Conservation (phyloP, 2,113 vertebrate genomes). For the Ochotona curzoniae region DNA sequence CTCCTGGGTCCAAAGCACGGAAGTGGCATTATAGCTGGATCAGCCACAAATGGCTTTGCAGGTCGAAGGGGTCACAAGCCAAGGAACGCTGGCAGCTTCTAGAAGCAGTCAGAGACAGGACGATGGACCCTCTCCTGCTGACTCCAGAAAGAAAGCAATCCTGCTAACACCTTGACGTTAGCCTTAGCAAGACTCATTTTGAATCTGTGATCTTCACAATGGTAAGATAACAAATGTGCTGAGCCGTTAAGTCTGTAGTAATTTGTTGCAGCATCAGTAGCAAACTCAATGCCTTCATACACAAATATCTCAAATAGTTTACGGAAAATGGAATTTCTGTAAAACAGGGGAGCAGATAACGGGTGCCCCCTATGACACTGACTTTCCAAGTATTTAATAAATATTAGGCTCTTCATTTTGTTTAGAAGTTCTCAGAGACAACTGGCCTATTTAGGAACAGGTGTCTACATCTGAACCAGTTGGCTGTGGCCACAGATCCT, state of each 20-base stretch:
- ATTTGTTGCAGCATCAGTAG: neutral
- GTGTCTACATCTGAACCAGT: neutral
- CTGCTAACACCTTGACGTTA: neutral
- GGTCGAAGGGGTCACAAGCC: neutral
- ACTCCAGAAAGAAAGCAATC: neutral
- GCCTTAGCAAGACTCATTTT: neutral
- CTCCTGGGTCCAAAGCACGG: neutral
- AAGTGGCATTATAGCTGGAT: neutral
- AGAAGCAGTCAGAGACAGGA: neutral
- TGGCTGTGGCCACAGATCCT: neutral
- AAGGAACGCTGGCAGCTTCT: neutral
- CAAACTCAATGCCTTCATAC: neutral
- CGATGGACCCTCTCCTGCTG: neutral
- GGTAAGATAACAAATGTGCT: neutral
- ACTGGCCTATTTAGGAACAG: neutral
- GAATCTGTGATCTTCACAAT: neutral
- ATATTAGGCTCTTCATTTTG: neutral
- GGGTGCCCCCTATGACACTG: neutral
- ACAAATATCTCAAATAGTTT: neutral
- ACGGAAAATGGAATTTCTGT: neutral
- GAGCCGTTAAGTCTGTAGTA: neutral
- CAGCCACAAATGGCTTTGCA: neutral
- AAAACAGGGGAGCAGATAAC: neutral
- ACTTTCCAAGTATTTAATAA: neutral
- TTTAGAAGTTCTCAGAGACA: neutral